These are phyloP conservation scores for Trilocha varians DNA, from an alignment of 2,888 invertebrate species.

Conservation along the genomic window DNA sequence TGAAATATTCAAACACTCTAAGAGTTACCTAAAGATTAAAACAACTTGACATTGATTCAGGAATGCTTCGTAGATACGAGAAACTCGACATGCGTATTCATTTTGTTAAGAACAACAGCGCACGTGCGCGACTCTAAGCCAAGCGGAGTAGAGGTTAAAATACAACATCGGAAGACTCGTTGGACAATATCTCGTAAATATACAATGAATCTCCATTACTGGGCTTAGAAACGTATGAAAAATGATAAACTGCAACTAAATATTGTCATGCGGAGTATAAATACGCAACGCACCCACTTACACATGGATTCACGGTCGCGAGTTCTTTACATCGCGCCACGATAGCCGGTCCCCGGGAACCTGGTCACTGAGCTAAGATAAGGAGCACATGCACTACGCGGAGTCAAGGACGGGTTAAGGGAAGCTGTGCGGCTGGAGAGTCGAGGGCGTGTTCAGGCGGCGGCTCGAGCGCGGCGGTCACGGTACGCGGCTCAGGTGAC, in stretches of 20 bases:
- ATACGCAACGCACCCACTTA: constrained; percentile 63
- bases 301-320: constrained; percentile 65
- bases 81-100: constrained; percentile 29
- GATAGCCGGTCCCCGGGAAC: constrained; percentile 81
- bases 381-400: constrained; percentile 73
- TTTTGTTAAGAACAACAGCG: constrained; percentile 41
- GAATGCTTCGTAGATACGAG: constrained; percentile 23
- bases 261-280: constrained; percentile 45
- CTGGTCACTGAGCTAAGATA: constrained; percentile 74
- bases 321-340: constrained; percentile 69
- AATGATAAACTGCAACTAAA: constrained; percentile 44
- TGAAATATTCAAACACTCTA: constrained; percentile 13
- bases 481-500: constrained; percentile 31
- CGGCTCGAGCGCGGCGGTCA: constrained; percentile 29
- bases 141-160: constrained; percentile 49
- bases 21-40: constrained; percentile 15
- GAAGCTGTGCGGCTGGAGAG: constrained; percentile 10
- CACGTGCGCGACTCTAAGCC: constrained; percentile 57
- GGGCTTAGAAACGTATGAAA: constrained; percentile 36
- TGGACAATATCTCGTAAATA: not conserved
- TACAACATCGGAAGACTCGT: constrained; percentile 27
- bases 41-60: constrained; percentile 25
- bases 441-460: constrained; percentile 20
- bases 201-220: constrained; percentile 28
- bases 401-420: constrained; percentile 19